Evolutionary conservation across 2,113 vertebrate species (phyloP).

Genomic region (Rhinopithecus roxellana): DNA sequence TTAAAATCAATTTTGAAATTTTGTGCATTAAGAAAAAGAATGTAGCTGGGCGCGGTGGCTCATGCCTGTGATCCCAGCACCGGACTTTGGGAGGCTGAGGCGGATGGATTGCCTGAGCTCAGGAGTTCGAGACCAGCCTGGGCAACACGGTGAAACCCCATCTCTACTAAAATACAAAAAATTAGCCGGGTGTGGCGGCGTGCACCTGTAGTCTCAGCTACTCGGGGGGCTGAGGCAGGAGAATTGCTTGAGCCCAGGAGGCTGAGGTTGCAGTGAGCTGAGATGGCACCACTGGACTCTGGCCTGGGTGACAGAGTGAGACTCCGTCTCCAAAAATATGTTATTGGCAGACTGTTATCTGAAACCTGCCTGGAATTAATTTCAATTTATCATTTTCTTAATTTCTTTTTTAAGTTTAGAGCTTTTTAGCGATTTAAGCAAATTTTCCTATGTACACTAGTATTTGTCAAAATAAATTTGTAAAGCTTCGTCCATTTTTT

Average conservation of each 20-base stretch:
- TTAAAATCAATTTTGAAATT: slow-evolving; percentile 50
- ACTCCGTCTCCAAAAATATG: background rate
- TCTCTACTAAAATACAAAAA: too few relatives aligned
- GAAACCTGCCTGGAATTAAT: slow-evolving; percentile 42
- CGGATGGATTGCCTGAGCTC: background rate
- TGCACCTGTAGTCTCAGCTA: too few relatives aligned
- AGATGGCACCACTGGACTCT: too few relatives aligned
- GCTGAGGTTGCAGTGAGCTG: too few relatives aligned
- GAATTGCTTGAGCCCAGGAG: too few relatives aligned
- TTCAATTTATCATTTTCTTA: slow-evolving; percentile 24
- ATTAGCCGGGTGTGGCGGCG: too few relatives aligned
- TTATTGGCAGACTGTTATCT: background rate
- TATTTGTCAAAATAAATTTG: slow-evolving; percentile 24
- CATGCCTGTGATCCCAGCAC: background rate
- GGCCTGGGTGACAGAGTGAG: too few relatives aligned
- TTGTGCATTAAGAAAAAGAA: background rate
- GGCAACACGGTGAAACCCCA: background rate
- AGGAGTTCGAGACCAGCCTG: background rate
- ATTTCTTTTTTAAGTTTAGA: slow-evolving; percentile 33
- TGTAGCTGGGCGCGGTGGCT: background rate
- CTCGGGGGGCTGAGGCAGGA: too few relatives aligned
- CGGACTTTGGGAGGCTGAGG: background rate
- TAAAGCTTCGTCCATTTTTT: background rate
- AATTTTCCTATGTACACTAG: background rate
- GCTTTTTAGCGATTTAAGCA: slow-evolving; percentile 36